Evolutionary conservation across 2,888 invertebrate species (phyloP).

Genomic region (Hemicrepidius hirtus): DNA sequence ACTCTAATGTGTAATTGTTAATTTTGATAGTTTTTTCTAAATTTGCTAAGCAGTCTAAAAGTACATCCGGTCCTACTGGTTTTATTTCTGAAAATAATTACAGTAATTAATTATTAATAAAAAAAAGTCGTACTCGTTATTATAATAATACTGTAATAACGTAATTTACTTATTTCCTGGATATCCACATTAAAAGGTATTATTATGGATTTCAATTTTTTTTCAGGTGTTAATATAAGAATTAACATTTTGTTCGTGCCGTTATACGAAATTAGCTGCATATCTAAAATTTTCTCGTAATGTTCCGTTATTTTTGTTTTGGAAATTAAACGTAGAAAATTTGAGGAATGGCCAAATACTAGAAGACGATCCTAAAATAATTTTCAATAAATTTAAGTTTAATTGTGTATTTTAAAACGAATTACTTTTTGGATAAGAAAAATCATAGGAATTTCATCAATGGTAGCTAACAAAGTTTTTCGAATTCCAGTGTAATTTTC

Average conservation of each 20-base stretch:
- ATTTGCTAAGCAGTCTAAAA: slow-evolving; percentile 59
- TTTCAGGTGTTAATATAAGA: slow-evolving; percentile 55
- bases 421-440: slow-evolving; percentile 47
- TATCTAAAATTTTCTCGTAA: slow-evolving; percentile 41
- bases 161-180: slow-evolving; percentile 60
- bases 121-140: no score
- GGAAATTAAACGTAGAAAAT: slow-evolving; percentile 30
- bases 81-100: slow-evolving; percentile 22
- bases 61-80: slow-evolving; percentile 46
- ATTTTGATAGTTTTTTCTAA: slow-evolving; percentile 47
- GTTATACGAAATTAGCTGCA: slow-evolving; percentile 43
- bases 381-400: background rate
- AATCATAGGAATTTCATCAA: slow-evolving; percentile 38
- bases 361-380: slow-evolving; percentile 43
- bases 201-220: slow-evolving; percentile 55
- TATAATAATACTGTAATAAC: slow-evolving; percentile 31
- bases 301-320: slow-evolving; percentile 24
- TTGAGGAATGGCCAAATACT: slow-evolving; percentile 30
- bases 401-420: background rate
- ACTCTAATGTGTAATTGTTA: background rate
- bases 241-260: slow-evolving; percentile 56
- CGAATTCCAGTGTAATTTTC: slow-evolving; percentile 49
- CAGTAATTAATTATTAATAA: no score
- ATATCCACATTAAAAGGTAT: slow-evolving; percentile 56
- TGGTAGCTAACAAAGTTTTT: slow-evolving; percentile 36